Evolutionary conservation across 2,797 vertebrate genomes (phyloP), one percentile per base, ranked within the genome.

Genomic region (Adrianichthys oophorus): DNA sequence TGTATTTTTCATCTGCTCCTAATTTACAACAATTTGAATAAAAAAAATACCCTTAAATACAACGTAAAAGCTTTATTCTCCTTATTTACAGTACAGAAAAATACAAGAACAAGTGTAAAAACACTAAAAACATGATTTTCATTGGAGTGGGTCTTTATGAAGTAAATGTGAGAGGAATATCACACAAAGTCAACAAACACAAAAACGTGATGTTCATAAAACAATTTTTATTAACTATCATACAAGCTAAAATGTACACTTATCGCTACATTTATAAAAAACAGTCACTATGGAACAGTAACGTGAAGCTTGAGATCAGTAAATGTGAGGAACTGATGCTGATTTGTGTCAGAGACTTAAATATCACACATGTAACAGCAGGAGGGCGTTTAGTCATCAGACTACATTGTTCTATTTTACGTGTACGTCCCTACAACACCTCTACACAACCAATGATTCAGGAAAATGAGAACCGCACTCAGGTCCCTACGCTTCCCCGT

Each of bases 331-430:
- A 68, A 49, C 43, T 51, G 45, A 53, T 26, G 18, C 7, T 50
- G 15, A 14, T 80, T 62, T n/a, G 41, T 41, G 49, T n/a, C 50
- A 55, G 26, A 44, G 41, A 59, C 37, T 44, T 57, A 55, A n/a
- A 68, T 64, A 52, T 64, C 55, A 16, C 44, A 57, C 44, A 57
- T 78, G 78, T 84, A 85, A 87, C 84, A 80, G 66, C 26, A 26
- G 58, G 60, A 59, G 4, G 67, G 52, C 41, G 49, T 52, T 74
- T 63, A 67, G 56, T 50, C 64, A 40, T 65, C 59, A 23, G 8
- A 66, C n/a, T 66, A 64, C 23, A 68, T 50, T 15, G 32, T 50
- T 60, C 16, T 49, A 48, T 62, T 73, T 71, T 61, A 76, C 51
- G 58, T 21, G 51, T 23, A 51, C 41, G 6, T 23, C 47, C 23